Conservation (phyloP, 2,113 vertebrate genomes). For the Rhadina sibilatrix region DNA sequence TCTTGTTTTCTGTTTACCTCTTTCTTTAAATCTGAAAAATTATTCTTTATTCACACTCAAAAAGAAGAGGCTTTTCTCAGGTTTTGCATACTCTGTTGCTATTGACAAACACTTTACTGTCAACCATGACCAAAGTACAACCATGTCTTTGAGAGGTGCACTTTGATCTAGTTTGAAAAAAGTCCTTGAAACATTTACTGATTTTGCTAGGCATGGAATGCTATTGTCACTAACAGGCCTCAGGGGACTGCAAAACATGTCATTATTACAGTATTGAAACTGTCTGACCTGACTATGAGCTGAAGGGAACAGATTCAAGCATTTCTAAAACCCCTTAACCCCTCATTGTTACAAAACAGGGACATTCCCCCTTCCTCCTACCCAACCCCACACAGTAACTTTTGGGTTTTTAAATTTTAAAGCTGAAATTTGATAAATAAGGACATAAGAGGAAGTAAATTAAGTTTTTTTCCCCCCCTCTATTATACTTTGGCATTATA, state of each 20-base stretch:
- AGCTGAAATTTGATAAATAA: neutral
- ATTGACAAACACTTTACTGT: neutral
- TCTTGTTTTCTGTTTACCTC: too few species aligned
- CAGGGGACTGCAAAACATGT: neutral
- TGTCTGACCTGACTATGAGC: rapidly evolving
- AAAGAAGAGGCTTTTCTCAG: neutral
- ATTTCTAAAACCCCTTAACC: neutral
- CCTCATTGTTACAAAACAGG: rapidly evolving
- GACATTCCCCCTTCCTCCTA: neutral
- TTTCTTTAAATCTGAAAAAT: neutral
- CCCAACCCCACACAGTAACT: rapidly evolving
- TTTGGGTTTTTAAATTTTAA: neutral
- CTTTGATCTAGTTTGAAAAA: neutral
- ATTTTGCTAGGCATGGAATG: neutral
- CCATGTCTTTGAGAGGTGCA: neutral
- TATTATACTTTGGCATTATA: neutral
- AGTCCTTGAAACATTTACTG: neutral
- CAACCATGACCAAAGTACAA: neutral
- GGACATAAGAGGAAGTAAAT: neutral
- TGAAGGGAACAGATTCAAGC: neutral
- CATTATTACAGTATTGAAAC: neutral
- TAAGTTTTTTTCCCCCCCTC: rapidly evolving
- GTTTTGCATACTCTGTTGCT: neutral
- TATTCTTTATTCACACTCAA: neutral
- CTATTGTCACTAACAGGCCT: neutral